A percentile compares a stretch with the other conserved stretches of the same genome.
phyloP scores from a whole-genome alignment of 2,113 vertebrate species.

The Abramis brama region DNA sequence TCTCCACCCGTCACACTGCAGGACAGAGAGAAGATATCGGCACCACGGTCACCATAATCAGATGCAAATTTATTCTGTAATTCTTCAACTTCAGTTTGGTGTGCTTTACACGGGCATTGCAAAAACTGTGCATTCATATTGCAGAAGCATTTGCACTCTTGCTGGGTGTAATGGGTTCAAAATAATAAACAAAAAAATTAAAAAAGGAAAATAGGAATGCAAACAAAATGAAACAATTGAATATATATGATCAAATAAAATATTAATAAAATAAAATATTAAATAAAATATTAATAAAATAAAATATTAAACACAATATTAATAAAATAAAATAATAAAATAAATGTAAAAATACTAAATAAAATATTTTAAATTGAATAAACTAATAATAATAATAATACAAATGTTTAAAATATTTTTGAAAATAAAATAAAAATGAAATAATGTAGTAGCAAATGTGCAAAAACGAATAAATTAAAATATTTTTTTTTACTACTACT shows the following conservation, averaged over 20 bases:
- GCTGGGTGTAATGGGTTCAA: neutral
- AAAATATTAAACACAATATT: neutral
- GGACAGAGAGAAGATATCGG: constrained; percentile 34
- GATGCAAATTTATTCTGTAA: neutral
- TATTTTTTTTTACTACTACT: neutral
- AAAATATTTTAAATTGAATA: neutral
- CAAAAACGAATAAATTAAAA: neutral
- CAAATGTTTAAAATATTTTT: neutral
- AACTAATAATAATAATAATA: neutral
- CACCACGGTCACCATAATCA: neutral
- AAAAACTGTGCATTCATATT: neutral
- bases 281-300: neutral
- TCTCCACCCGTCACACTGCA: constrained; percentile 80
- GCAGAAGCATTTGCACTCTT: neutral
- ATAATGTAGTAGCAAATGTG: too few species aligned
- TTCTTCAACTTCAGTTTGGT: neutral
- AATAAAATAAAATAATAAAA: neutral
- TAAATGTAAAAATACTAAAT: neutral
- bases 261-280: neutral
- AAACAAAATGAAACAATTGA: neutral
- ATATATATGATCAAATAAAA: neutral
- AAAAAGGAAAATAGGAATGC: neutral
- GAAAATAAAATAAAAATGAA: neutral
- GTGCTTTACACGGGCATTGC: neutral
- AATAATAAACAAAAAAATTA: neutral